A percentile compares a stretch with the other conserved stretches of the same genome.
Evolutionary conservation across 2,797 vertebrate species (phyloP).

Genomic region (Buphagus erythrorhynchus): DNA sequence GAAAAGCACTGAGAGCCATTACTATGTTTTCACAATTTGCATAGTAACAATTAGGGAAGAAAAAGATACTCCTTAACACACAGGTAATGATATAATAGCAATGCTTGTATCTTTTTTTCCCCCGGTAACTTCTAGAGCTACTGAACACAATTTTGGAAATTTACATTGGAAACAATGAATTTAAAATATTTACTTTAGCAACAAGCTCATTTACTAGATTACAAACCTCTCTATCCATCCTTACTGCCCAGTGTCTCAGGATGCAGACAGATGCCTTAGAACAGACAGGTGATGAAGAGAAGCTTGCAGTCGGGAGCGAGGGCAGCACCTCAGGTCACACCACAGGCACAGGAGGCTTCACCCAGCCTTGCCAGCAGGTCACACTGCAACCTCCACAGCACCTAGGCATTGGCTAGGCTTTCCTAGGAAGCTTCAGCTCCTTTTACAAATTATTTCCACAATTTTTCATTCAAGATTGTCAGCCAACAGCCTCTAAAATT

Average conservation of each 20-base stretch:
- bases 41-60: neutral
- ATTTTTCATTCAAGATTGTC: neutral
- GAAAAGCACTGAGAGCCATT: neutral
- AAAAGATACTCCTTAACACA: neutral
- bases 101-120: rapidly evolving
- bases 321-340: neutral
- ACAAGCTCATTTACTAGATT: neutral
- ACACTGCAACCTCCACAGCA: neutral
- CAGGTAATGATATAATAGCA: neutral
- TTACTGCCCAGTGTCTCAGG: neutral
- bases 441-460: neutral
- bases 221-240: neutral
- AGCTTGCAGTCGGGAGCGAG: rapidly evolving
- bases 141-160: neutral
- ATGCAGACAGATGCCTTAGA: neutral
- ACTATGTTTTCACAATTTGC: neutral
- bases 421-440: neutral
- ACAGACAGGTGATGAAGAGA: neutral
- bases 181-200: neutral
- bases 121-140: neutral
- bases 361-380: neutral
- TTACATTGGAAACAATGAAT: neutral
- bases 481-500: neutral
- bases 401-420: neutral
- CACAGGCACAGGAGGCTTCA: neutral